Evolutionary conservation across 30 jellyfish, hydroid and myxozoan genomes (phyloP).

Genomic region (Chrysaora quinquecirrha): DNA sequence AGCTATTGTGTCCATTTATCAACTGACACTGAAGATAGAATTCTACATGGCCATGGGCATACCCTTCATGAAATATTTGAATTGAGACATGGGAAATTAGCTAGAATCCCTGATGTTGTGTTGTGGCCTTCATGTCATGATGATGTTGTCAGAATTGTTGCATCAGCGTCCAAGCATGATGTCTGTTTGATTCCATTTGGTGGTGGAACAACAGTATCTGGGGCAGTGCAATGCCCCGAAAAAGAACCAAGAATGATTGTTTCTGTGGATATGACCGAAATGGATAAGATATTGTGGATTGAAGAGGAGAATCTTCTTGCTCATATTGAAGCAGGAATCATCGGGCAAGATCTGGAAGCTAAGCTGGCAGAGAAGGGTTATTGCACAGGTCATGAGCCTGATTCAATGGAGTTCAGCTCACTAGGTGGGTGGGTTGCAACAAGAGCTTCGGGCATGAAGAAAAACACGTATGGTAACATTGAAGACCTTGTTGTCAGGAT

Average conservation of each 20-base stretch:
- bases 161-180: conserved; percentile 60
- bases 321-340: conserved; percentile 91
- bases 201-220: conserved; percentile 95
- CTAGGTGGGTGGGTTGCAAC: conserved; percentile 99
- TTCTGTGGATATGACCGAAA: conserved; percentile 92
- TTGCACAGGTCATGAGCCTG: conserved; percentile 99
- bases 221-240: conserved; percentile 93
- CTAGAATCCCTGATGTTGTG: conserved; percentile 87
- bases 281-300: conserved; percentile 89
- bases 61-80: conserved; percentile 90
- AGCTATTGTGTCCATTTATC: conserved; percentile 47
- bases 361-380: conserved; percentile 85
- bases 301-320: conserved; percentile 92
- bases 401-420: conserved; percentile 93
- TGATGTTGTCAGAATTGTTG: conserved; percentile 81
- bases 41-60: conserved; percentile 97
- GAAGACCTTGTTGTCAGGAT: conserved; percentile 89
- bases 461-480: conserved; percentile 91
- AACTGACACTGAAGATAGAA: conserved; percentile 82
- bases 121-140: conserved; percentile 95
- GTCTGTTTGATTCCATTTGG: conserved; percentile 97
- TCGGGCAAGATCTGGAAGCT: conserved; percentile 93
- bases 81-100: conserved; percentile 78
- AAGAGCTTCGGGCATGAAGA: conserved; percentile 96
- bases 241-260: conserved; percentile 89